Percentiles rank a stretch among this genome's conserved stretches.
Conservation (phyloP, 1,140 invertebrate genomes). For the Bilobella aurantiaca region DNA sequence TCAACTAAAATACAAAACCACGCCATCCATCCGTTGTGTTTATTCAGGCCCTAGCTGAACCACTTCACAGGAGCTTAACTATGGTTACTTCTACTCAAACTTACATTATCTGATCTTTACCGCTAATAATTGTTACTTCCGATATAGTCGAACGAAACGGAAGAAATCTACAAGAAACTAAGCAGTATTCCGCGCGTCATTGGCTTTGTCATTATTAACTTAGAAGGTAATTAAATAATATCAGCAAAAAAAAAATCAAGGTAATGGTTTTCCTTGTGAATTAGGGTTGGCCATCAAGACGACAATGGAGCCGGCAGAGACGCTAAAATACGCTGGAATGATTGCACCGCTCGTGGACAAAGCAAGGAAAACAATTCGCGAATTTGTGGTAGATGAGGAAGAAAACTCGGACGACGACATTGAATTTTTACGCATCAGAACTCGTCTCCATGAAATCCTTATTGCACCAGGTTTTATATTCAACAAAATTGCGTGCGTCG, state of each 20-base stretch:
- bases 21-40: no score
- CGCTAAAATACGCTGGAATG: slow-evolving; percentile 1
- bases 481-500: background rate
- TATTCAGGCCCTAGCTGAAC: no score
- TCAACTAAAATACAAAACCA: no score
- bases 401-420: slow-evolving; percentile 6
- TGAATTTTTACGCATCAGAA: background rate
- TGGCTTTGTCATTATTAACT: background rate
- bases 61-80: no score
- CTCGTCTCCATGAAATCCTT: slow-evolving; percentile 1
- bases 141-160: background rate
- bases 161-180: slow-evolving; percentile 2
- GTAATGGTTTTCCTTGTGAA: background rate
- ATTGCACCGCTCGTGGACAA: slow-evolving; percentile 3
- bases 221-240: slow-evolving; percentile 1
- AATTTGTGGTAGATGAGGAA: slow-evolving; percentile 6
- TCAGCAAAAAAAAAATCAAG: background rate
- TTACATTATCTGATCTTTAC: no score
- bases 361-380: background rate
- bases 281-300: slow-evolving; percentile 5
- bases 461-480: slow-evolving; percentile 11
- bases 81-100: no score
- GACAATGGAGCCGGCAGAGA: background rate
- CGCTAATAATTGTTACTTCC: background rate
- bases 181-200: background rate